These are phyloP conservation scores for Encarsia formosa DNA, from an alignment of 2,888 invertebrate species.

Conservation along the genomic window DNA sequence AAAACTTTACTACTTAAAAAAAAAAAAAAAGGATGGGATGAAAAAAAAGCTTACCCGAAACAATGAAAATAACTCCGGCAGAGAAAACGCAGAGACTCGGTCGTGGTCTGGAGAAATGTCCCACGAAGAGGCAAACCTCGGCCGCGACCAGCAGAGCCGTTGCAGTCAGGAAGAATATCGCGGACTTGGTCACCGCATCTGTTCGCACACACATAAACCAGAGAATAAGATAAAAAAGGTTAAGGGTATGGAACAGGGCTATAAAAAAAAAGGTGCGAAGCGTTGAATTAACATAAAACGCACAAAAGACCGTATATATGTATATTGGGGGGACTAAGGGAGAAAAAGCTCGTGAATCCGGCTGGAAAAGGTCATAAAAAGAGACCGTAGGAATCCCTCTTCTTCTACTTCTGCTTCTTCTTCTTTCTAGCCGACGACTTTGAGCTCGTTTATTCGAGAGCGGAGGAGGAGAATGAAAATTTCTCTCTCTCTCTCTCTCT, in stretches of 20 bases:
- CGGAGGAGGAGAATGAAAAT: too few species aligned
- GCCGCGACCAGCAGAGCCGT: constrained; percentile 73
- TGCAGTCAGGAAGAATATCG: constrained; percentile 75
- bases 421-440: too few species aligned
- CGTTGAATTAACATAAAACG: too few species aligned
- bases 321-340: too few species aligned
- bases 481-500: too few species aligned
- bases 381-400: too few species aligned
- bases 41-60: constrained; percentile 79
- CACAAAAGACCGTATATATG: too few species aligned
- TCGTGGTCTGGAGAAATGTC: constrained; percentile 69
- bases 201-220: not conserved
- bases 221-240: not conserved
- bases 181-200: constrained; percentile 86
- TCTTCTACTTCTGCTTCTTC: too few species aligned
- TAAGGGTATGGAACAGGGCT: not conserved
- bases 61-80: constrained; percentile 81
- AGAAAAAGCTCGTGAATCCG: too few species aligned
- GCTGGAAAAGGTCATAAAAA: too few species aligned
- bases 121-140: constrained; percentile 75
- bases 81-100: constrained; percentile 77
- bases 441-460: too few species aligned
- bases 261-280: too few species aligned
- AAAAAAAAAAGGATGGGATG: not conserved
- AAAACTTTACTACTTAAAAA: not conserved